Percentiles rank a stretch among this genome's conserved stretches.
phyloP scores from a whole-genome alignment of 2,113 vertebrate species.

The Dasyornis broadbenti region DNA sequence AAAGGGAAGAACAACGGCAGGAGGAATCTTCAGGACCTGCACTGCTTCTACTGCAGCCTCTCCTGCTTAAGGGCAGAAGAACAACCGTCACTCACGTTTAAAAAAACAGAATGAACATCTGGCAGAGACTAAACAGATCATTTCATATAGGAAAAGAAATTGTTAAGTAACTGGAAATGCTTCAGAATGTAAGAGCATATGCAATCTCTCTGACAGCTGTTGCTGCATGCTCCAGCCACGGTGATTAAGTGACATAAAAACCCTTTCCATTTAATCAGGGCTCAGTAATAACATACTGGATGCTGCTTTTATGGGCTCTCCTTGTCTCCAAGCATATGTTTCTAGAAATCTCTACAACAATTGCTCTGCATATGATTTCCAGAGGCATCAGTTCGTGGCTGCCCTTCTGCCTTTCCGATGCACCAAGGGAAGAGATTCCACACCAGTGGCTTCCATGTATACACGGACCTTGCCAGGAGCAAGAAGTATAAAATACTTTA shows the following conservation, averaged over 20 bases:
- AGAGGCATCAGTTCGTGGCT: background rate
- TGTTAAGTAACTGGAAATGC: background rate
- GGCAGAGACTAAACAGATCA: background rate
- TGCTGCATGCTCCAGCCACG: background rate
- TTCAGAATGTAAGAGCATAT: background rate
- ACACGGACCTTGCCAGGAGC: background rate
- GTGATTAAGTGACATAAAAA: constrained; percentile 1
- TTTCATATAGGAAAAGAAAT: background rate
- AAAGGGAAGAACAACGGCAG: background rate
- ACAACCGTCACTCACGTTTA: background rate
- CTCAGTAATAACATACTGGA: background rate
- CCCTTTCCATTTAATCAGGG: background rate
- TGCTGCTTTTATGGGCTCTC: background rate
- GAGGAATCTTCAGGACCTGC: background rate
- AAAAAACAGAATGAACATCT: background rate
- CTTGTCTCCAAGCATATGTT: background rate
- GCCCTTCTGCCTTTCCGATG: background rate
- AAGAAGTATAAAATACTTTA: background rate
- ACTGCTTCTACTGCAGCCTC: background rate
- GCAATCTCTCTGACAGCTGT: background rate
- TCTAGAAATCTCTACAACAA: background rate
- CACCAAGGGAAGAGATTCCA: background rate
- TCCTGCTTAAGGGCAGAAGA: background rate
- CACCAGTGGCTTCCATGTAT: background rate
- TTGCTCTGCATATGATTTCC: background rate